phyloP scores from a whole-genome alignment of 2,888 invertebrate genomes.

The Stegana nigrithorax region DNA sequence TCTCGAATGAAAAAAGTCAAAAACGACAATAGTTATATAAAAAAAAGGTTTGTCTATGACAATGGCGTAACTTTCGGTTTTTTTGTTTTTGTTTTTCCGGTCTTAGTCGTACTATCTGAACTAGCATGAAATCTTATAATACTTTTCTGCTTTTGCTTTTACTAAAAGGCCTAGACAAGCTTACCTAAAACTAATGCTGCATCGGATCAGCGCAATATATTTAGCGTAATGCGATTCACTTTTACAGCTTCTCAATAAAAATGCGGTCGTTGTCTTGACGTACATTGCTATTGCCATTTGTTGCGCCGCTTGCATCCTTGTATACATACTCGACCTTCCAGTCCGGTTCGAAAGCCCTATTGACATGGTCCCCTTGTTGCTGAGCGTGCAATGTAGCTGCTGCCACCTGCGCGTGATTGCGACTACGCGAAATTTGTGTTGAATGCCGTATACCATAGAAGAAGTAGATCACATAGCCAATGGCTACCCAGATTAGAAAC shows the following conservation, averaged over 20 bases:
- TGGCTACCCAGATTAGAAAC: conserved; percentile 84
- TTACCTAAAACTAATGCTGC: conserved; percentile 1
- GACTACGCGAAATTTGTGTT: conserved; percentile 69
- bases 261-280: conserved; percentile 16
- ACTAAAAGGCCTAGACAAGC: background rate
- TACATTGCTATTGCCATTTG: background rate
- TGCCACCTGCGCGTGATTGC: conserved; percentile 58
- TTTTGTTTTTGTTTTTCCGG: background rate
- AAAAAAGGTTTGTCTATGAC: background rate
- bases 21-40: too few relatives aligned
- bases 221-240: conserved; percentile 1
- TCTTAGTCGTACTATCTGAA: background rate
- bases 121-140: conserved; percentile 2
- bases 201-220: conserved; percentile 1
- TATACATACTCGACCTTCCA: conserved; percentile 59
- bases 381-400: conserved; percentile 28
- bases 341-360: conserved; percentile 59
- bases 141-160: background rate
- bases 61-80: background rate
- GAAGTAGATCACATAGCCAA: conserved; percentile 90
- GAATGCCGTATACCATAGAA: conserved; percentile 86
- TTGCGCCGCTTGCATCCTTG: too few relatives aligned
- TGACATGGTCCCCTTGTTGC: conserved; percentile 46
- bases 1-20: background rate
- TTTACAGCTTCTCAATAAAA: conserved; percentile 47